Base-by-base conservation (phyloP, 1,140 invertebrate species). In the Gonioctena quinquepunctata region DNA sequence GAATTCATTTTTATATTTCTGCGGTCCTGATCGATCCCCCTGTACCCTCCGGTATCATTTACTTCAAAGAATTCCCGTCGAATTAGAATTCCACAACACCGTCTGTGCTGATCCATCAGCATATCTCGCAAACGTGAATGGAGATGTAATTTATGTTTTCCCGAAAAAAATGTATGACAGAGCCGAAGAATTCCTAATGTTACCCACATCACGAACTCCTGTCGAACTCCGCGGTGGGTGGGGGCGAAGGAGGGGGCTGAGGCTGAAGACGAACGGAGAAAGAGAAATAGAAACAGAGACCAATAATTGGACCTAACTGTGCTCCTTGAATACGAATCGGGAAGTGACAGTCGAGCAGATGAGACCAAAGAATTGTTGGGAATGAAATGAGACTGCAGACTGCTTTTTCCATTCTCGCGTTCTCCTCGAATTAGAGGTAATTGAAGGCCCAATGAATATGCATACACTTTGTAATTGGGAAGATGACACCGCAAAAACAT, bases 291-390 rank as follows among this genome's bases (percentile, higher is more conserved):
- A 68, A 71, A 73, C 64, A 71, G 59, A 68, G 64, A 63, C 72
- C 76, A 78, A 78, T 78, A 75, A 78, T 78, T 78, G 76, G 76
- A 78, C 75, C 70, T 70, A 63, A 70, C 70, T 73, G 65, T 70
- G 75, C 70, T 72, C 50, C 75, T 73, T 76, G 76, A 77, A 78
- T 78, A 78, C 76, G 71, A 76, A 78, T 78, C 70, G 73, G 72
- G 70, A 73, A 72, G 70, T 74, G 70, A 75, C 72, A 74, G 73
- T 67, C 25, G 52, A 65, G 66, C 66, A 61, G 66, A 68, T 59
- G 66, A 68, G 54, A 61, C 66, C 54, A 50, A 49, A 68, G 33
- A 42, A 42, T 42, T 42, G 33, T 42, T 42, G 11, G 33, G 33
- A 42, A 42, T 42, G 33, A 42, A n/a, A 42, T 42, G 33, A 42